A percentile compares a stretch with the other conserved stretches of the same genome.
These are phyloP conservation scores for Argyresthia goedartella DNA, from an alignment of 2,888 invertebrate species.

Conservation along the genomic window DNA sequence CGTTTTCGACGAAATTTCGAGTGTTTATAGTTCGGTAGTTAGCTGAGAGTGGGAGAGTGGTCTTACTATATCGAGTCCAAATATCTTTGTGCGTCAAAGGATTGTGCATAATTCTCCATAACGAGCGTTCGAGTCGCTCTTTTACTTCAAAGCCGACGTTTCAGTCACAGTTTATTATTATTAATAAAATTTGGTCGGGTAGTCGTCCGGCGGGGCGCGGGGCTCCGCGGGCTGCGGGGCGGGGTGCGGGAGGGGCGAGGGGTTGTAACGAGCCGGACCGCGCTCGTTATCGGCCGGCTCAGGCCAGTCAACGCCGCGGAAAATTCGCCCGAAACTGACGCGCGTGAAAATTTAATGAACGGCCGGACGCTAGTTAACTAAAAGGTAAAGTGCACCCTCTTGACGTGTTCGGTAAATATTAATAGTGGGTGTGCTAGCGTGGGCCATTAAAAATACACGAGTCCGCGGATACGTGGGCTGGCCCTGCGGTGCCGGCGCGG, in stretches of 20 bases:
- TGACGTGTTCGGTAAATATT: conserved; percentile 71
- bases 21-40: too few relatives aligned
- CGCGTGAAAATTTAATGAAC: conserved; percentile 73
- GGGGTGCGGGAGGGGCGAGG: conserved; percentile 18
- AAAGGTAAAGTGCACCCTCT: conserved; percentile 72
- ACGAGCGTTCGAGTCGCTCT: conserved; percentile 61
- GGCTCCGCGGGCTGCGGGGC: conserved; percentile 17
- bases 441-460: conserved; percentile 69
- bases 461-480: conserved; percentile 52
- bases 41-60: too few relatives aligned
- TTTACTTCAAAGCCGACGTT: conserved; percentile 63
- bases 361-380: conserved; percentile 71
- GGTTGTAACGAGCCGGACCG: conserved; percentile 47
- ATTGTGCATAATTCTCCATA: conserved; percentile 63
- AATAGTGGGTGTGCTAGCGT: conserved; percentile 67
- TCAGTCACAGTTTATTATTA: conserved; percentile 69
- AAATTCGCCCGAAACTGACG: conserved; percentile 70
- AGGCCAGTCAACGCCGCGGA: conserved; percentile 66
- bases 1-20: background rate
- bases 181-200: conserved; percentile 67
- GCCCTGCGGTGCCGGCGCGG: conserved; percentile 14
- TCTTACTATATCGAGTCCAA: conserved; percentile 18
- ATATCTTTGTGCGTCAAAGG: conserved; percentile 55
- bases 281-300: conserved; percentile 34
- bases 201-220: conserved; percentile 21